These are phyloP conservation scores for Lepetodrilus schrolli DNA, from an alignment of 2,888 invertebrate genomes.

Conservation along the genomic window DNA sequence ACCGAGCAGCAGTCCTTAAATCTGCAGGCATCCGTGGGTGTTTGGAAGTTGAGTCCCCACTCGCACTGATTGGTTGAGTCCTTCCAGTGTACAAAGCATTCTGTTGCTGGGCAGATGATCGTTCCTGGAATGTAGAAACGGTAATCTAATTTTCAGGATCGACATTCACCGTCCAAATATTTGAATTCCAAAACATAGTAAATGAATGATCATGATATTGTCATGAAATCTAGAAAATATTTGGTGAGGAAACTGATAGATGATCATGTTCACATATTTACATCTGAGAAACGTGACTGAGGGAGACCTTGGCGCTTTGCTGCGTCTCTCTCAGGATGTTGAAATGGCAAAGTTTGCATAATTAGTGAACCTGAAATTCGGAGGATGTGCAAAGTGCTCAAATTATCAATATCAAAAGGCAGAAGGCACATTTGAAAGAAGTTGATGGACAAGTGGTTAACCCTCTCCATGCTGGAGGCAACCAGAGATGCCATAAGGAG, in stretches of 20 bases:
- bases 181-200: no score
- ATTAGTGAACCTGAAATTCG: slow-evolving; percentile 3
- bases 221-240: neutral
- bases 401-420: no score
- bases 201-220: neutral
- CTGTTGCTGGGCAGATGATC: slow-evolving; percentile 96
- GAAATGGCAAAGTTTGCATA: neutral
- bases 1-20: slow-evolving; percentile 79
- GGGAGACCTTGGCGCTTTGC: no score
- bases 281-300: neutral
- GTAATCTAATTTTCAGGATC: no score
- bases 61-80: slow-evolving; percentile 87
- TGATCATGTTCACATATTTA: neutral
- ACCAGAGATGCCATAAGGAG: no score
- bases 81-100: slow-evolving; percentile 99
- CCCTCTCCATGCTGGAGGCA: no score
- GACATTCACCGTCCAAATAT: no score
- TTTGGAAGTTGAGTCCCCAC: slow-evolving; percentile 98
- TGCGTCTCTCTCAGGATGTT: neutral
- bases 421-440: no score
- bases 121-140: no score
- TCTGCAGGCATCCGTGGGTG: slow-evolving; percentile 96
- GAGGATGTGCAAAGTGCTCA: neutral
- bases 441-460: no score
- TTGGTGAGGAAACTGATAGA: neutral